Conservation (phyloP, 2,797 vertebrate genomes). For the Gymnodraco acuticeps region DNA sequence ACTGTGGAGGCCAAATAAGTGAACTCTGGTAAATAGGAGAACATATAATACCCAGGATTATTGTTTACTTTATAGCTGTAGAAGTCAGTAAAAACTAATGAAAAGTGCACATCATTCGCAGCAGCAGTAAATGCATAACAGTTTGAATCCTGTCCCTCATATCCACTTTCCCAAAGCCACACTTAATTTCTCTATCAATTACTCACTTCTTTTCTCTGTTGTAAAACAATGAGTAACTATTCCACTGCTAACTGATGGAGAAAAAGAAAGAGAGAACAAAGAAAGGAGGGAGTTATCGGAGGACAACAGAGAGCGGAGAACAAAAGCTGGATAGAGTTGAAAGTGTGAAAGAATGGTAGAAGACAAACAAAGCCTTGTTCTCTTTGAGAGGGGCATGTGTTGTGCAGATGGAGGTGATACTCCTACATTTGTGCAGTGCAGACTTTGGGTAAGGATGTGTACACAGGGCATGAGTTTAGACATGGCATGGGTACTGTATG, state of each 20-base stretch:
- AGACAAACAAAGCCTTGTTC: slow-evolving; percentile 65
- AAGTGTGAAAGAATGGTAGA: slow-evolving; percentile 58
- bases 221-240: slow-evolving; percentile 17
- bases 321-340: slow-evolving; percentile 29
- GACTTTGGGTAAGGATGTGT: slow-evolving; percentile 34
- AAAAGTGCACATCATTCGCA: slow-evolving; percentile 15
- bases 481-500: slow-evolving; percentile 29
- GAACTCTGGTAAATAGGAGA: slow-evolving; percentile 35
- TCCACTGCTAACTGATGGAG: slow-evolving; percentile 3
- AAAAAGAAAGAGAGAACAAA: slow-evolving; percentile 17
- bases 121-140: slow-evolving; percentile 1
- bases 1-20: slow-evolving; percentile 43
- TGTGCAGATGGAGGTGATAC: slow-evolving; percentile 71
- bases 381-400: slow-evolving; percentile 62
- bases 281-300: slow-evolving; percentile 17
- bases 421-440: slow-evolving; percentile 17
- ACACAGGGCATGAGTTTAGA: slow-evolving; percentile 16
- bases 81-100: slow-evolving; percentile 3
- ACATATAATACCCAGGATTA: slow-evolving; percentile 27
- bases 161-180: not conserved
- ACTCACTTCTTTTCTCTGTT: slow-evolving; percentile 29
- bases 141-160: not conserved
- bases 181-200: slow-evolving; percentile 23
- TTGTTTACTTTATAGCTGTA: slow-evolving; percentile 18
- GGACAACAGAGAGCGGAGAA: slow-evolving; percentile 23